Percentiles rank a stretch among this genome's conserved stretches.
These are phyloP conservation scores for Diorhabda elongata DNA, from an alignment of 1,140 invertebrate genomes.

Conservation along the genomic window DNA sequence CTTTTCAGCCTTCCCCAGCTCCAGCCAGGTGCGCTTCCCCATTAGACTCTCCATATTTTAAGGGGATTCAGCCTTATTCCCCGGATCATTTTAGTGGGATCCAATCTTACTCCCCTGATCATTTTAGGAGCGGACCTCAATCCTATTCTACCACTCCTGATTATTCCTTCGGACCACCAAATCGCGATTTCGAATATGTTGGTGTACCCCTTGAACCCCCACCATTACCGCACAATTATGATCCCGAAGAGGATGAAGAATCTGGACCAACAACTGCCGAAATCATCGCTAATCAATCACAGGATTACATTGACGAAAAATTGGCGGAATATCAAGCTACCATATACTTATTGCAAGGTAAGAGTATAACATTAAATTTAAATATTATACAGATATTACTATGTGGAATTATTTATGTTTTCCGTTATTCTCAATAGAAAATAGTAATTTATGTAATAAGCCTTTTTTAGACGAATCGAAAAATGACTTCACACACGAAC, in stretches of 20 bases:
- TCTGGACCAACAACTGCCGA: conserved; percentile 79
- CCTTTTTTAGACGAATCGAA: no score
- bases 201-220: conserved; percentile 65
- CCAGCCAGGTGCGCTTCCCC: conserved; percentile 38
- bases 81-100: conserved; percentile 44
- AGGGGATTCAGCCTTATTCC: conserved; percentile 44
- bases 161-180: conserved; percentile 58
- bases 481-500: no score
- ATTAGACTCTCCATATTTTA: conserved; percentile 34
- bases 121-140: conserved; percentile 56
- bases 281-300: conserved; percentile 87
- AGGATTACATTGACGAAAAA: conserved; percentile 91
- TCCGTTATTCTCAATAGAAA: not conserved
- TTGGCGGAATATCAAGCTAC: conserved; percentile 89
- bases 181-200: conserved; percentile 56
- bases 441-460: not conserved
- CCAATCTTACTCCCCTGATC: conserved; percentile 46
- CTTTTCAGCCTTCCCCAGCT: conserved; percentile 43
- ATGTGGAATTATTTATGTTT: no score
- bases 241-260: conserved; percentile 58
- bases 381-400: no score
- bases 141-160: conserved; percentile 61
- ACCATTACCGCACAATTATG: conserved; percentile 50
- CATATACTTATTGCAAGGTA: conserved; percentile 85
- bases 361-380: conserved; percentile 12